Percentiles rank a stretch among this genome's conserved stretches.
phyloP scores from a whole-genome alignment of 2,888 invertebrate genomes.

The Desoria tigrina region DNA sequence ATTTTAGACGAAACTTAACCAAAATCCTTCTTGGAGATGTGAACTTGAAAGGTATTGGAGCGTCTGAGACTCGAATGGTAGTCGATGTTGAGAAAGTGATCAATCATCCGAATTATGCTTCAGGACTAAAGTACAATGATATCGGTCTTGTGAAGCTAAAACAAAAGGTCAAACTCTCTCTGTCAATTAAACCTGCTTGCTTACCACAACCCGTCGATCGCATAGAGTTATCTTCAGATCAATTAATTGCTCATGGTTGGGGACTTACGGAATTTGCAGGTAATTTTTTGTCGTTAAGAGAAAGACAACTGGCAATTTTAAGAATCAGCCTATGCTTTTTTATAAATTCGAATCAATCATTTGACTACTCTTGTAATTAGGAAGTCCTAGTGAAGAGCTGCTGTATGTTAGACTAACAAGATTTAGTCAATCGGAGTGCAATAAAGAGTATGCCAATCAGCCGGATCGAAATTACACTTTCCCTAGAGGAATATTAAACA shows the following conservation, averaged over 20 bases:
- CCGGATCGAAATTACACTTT: conserved; percentile 19
- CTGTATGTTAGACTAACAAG: conserved; percentile 41
- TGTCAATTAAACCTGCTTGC: conserved; percentile 1
- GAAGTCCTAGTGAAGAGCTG: conserved; percentile 35
- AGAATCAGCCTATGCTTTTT: no score
- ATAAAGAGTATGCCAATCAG: conserved; percentile 12
- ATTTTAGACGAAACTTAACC: background rate
- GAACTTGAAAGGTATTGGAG: background rate
- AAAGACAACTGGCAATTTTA: conserved; percentile 6
- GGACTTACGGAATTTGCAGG: conserved; percentile 17
- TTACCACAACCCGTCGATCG: conserved; percentile 11
- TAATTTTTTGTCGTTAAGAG: background rate
- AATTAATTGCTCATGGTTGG: conserved; percentile 5
- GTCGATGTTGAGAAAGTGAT: background rate
- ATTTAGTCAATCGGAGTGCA: conserved; percentile 37
- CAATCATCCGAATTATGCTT: conserved; percentile 3
- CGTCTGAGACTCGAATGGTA: background rate
- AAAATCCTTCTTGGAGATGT: background rate
- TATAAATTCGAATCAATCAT: background rate
- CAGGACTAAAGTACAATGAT: conserved; percentile 2
- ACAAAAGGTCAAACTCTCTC: background rate
- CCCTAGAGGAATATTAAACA: conserved; percentile 40
- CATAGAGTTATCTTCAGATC: background rate
- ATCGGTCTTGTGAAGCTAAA: conserved; percentile 9
- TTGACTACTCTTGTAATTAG: background rate